Conservation (phyloP, 1,140 invertebrate genomes). For the Rhopalosiphum maidis region DNA sequence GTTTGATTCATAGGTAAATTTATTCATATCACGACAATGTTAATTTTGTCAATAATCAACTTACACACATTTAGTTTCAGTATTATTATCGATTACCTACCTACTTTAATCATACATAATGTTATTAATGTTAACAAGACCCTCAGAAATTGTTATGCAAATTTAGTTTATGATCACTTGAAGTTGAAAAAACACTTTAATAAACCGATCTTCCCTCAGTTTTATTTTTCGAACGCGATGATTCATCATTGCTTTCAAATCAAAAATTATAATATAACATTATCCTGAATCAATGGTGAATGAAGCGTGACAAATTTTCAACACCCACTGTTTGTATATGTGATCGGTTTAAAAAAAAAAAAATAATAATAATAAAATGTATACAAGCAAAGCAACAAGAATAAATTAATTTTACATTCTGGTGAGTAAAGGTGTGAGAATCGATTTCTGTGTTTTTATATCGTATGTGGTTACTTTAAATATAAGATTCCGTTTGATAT, state of each 20-base stretch:
- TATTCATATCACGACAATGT: neutral
- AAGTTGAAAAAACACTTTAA: neutral
- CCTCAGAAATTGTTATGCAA: neutral
- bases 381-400: neutral
- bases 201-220: slow-evolving; percentile 13
- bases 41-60: neutral
- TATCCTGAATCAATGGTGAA: neutral
- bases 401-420: neutral
- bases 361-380: neutral
- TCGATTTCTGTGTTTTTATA: neutral
- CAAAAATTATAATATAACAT: neutral
- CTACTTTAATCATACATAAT: neutral
- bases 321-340: neutral
- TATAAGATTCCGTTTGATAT: neutral
- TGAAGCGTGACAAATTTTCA: neutral
- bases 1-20: neutral
- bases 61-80: neutral
- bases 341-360: neutral
- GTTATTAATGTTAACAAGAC: neutral
- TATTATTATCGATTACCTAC: neutral
- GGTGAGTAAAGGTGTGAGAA: neutral
- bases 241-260: slow-evolving; percentile 16
- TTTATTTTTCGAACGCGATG: neutral
- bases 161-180: neutral
- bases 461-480: neutral